These are phyloP conservation scores for Pseudomugil tenellus DNA, from an alignment of 2,797 vertebrate genomes.

Conservation along the genomic window DNA sequence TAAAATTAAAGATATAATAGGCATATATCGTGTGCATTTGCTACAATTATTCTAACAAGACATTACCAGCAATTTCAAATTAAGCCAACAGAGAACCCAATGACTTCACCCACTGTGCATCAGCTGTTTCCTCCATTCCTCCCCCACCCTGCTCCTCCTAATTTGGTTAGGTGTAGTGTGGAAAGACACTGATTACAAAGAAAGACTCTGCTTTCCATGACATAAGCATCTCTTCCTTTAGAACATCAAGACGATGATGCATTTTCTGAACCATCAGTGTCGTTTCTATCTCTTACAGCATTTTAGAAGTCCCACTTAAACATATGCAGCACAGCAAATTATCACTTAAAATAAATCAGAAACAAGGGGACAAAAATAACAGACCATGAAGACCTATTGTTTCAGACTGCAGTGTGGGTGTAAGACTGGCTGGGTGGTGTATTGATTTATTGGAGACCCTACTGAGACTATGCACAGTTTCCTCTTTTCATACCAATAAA, in stretches of 20 bases:
- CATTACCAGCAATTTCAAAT: conserved; percentile 34
- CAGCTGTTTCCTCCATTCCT: conserved; percentile 77
- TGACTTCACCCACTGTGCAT: conserved; percentile 74
- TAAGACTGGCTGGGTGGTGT: conserved; percentile 30
- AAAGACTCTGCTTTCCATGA: conserved; percentile 41
- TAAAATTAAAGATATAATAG: not conserved
- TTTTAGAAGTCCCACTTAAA: conserved; percentile 30
- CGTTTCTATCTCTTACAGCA: conserved; percentile 19
- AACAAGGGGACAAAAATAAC: conserved; percentile 31
- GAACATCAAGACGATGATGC: conserved; percentile 24
- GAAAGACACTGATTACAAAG: conserved; percentile 69
- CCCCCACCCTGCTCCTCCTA: conserved; percentile 71
- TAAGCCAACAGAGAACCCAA: conserved; percentile 47
- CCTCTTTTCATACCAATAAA: not conserved
- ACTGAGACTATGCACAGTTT: conserved; percentile 12
- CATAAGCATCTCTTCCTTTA: conserved; percentile 47
- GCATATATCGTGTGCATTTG: conserved; percentile 14
- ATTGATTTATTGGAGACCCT: conserved; percentile 1
- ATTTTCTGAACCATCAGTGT: conserved; percentile 22
- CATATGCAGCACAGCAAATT: conserved; percentile 39
- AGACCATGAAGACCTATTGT: conserved; percentile 10
- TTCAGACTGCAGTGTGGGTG: conserved; percentile 36
- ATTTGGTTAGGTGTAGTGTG: conserved; percentile 64
- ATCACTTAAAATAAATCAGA: conserved; percentile 43
- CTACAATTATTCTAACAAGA: conserved; percentile 8